Conservation (phyloP, 2,888 invertebrate genomes). For the Eupithecia centaureata region DNA sequence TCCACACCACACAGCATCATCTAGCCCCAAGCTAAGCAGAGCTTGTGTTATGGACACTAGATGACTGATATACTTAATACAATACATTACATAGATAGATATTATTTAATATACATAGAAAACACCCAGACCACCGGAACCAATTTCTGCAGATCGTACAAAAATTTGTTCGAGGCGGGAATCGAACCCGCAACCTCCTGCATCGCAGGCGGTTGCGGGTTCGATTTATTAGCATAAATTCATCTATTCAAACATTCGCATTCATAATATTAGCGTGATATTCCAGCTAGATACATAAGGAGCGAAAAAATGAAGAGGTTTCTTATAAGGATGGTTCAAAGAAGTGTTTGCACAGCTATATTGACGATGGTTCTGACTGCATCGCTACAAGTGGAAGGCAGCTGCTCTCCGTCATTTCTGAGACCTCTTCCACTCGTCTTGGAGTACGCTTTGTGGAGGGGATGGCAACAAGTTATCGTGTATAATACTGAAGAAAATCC, state of each 20-base stretch:
- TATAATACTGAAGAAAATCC: constrained; percentile 68
- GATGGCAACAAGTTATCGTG: constrained; percentile 80
- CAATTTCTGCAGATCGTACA: too few species aligned
- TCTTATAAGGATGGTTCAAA: neutral
- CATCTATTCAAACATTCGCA: neutral
- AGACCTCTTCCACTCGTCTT: constrained; percentile 72
- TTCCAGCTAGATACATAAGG: neutral
- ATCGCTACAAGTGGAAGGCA: constrained; percentile 28
- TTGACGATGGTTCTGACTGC: constrained; percentile 1
- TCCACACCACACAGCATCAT: too few species aligned
- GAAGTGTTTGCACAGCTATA: neutral
- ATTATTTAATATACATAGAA: too few species aligned
- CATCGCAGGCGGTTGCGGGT: too few species aligned
- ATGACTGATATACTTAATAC: too few species aligned
- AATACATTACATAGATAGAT: too few species aligned
- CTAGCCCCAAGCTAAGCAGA: too few species aligned
- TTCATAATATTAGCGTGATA: neutral
- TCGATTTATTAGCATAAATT: too few species aligned
- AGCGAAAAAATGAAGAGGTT: neutral
- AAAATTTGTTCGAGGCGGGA: too few species aligned
- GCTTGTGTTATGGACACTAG: too few species aligned
- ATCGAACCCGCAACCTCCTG: too few species aligned
- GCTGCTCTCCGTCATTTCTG: constrained; percentile 54
- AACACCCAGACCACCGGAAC: too few species aligned
- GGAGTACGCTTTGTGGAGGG: constrained; percentile 81